phyloP scores from a whole-genome alignment of 2,797 vertebrate species.

The Florisuga fusca region DNA sequence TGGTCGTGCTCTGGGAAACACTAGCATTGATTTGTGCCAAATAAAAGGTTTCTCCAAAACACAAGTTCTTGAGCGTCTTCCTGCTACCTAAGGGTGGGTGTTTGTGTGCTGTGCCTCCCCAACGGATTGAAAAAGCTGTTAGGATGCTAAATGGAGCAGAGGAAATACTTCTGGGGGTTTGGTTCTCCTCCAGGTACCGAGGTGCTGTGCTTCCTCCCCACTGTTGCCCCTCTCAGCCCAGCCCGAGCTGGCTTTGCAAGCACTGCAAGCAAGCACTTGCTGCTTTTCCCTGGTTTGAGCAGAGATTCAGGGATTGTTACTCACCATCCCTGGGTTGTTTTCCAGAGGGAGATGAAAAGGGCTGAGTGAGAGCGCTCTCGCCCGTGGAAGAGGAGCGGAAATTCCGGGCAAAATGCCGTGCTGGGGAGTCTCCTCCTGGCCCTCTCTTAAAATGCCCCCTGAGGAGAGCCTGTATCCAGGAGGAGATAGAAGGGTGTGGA shows the following conservation, averaged over 20 bases:
- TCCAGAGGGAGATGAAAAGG: background rate
- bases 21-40: constrained; percentile 33
- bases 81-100: constrained; percentile 41
- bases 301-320: background rate
- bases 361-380: fast-evolving
- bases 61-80: constrained; percentile 36
- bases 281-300: background rate
- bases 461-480: background rate
- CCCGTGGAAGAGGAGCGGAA: background rate
- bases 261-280: fast-evolving
- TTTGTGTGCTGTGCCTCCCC: constrained; percentile 33
- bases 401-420: fast-evolving
- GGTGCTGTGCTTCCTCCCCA: background rate
- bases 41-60: constrained; percentile 69
- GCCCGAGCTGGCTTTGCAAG: background rate
- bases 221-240: background rate
- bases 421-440: background rate
- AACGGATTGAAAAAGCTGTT: background rate
- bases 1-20: background rate
- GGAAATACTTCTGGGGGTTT: background rate
- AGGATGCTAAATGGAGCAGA: background rate
- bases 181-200: background rate
- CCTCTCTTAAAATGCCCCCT: background rate
- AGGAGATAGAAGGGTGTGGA: background rate
- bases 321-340: background rate